Evolutionary conservation across 2,797 vertebrate species (phyloP), one percentile per base, ranked within the genome.

Genomic region (Rhinichthys osculus): DNA sequence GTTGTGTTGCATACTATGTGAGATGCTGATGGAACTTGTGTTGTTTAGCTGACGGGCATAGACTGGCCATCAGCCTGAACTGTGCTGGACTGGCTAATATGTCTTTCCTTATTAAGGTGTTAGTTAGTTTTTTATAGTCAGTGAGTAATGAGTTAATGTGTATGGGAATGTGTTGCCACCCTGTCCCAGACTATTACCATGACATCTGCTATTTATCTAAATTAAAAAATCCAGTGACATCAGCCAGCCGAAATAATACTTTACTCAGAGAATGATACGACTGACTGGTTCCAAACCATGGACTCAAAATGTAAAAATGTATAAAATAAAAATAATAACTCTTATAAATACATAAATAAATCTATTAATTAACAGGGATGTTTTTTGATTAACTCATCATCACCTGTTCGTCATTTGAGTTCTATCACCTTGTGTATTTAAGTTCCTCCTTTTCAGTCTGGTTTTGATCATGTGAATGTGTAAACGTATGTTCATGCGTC

Each of bases 81-180:
- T 83, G 73, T 69, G 79, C 44, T 81, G 78, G n/a, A 78, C 11
- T 70, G 57, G 76, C 77, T 71, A 59, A 71, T 44, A 6, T 78
- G 83, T 54, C 78, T 84, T 70, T 70, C 14, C 59, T 42, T 73
- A 33, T 72, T 69, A 84, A 82, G 50, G 77, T 84, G 42, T 66
- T 44, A 77, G 62, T 86, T 59, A 70, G 40, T 70, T 79, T 62
- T 85, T 35, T 71, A 79, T 69, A 17, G 47, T 67, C 23, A 67
- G 23, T 57, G 67, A 44, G 76, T n/a, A 72, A 62, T 47, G 57
- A 64, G 54, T 73, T 73, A 13, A 57, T 69, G 27, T 50, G 64
- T 52, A n/a, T 0, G 0, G 27, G 64, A 81, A 78, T 72, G 66
- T 79, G 67, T 72, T 50, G 66, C 66, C 67, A 79, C 27, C 69